These are phyloP conservation scores for Xylocampa areola DNA, from an alignment of 2,888 invertebrate genomes.

Conservation along the genomic window DNA sequence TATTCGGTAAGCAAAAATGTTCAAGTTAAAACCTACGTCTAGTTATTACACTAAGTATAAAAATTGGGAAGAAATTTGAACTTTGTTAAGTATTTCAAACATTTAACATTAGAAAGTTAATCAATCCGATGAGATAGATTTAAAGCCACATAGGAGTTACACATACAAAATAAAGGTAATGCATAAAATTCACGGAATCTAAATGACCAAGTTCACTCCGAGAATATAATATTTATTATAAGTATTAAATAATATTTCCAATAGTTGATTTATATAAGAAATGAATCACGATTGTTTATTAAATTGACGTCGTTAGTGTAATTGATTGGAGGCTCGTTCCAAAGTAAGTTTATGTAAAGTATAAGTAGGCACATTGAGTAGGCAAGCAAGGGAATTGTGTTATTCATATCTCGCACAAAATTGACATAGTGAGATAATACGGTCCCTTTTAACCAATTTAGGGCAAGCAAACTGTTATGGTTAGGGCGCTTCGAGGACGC, in stretches of 20 bases:
- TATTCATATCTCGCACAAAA: conserved; percentile 68
- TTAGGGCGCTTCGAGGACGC: conserved; percentile 78
- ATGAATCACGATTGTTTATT: conserved; percentile 39
- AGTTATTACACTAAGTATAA: too few species aligned
- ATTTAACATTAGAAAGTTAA: conserved; percentile 2
- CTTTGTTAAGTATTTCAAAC: too few species aligned
- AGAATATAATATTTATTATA: conserved; percentile 10
- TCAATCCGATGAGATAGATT: conserved; percentile 5
- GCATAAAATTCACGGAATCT: conserved; percentile 13
- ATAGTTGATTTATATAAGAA: conserved; percentile 35
- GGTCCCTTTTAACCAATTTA: conserved; percentile 79
- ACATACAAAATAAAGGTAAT: conserved; percentile 29
- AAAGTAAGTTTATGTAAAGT: conserved; percentile 30
- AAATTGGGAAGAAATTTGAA: too few species aligned
- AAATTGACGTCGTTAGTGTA: conserved; percentile 22
- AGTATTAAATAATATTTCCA: conserved; percentile 31
- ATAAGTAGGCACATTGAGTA: conserved; percentile 20
- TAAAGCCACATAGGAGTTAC: conserved; percentile 13
- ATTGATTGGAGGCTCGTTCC: conserved; percentile 21
- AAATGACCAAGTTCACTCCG: conserved; percentile 13
- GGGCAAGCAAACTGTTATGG: conserved; percentile 84
- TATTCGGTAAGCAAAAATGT: too few species aligned
- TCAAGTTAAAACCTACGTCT: too few species aligned
- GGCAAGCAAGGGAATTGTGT: conserved; percentile 50
- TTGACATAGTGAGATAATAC: conserved; percentile 81